A percentile compares a stretch with the other conserved stretches of the same genome.
These are phyloP conservation scores for Megalurothrips usitatus DNA, from an alignment of 2,888 invertebrate species.

Conservation along the genomic window DNA sequence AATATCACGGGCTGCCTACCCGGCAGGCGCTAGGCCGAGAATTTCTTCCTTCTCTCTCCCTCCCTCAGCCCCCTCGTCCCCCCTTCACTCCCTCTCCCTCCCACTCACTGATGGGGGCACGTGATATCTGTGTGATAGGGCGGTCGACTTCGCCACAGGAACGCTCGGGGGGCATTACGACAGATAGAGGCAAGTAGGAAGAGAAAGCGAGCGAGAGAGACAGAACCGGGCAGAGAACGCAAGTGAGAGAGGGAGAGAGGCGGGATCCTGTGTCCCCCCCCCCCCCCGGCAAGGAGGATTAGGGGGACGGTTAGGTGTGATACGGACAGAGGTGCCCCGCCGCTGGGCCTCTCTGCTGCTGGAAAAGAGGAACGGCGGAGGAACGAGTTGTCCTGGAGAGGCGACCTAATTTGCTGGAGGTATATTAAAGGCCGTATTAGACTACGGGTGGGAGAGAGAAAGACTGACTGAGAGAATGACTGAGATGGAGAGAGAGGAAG, in stretches of 20 bases:
- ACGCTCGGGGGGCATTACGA: conserved; percentile 4
- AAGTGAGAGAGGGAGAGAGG: not conserved
- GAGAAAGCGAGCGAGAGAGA: not conserved
- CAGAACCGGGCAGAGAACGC: not conserved
- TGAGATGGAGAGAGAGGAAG: not conserved
- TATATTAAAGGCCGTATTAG: not conserved
- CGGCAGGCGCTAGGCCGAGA: conserved; percentile 21
- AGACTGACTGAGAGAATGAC: not conserved
- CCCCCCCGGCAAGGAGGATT: not conserved
- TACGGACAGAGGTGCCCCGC: not conserved
- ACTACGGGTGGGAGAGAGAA: not conserved
- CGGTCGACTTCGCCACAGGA: conserved; percentile 9
- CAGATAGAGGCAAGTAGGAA: conserved; percentile 4
- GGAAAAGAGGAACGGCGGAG: too few relatives aligned
- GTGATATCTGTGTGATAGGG: conserved; percentile 24
- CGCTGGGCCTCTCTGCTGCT: too few relatives aligned
- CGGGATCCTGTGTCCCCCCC: not conserved
- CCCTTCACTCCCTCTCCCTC: not conserved
- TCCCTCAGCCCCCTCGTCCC: not conserved
- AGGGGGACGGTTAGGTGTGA: not conserved
- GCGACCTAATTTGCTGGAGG: not conserved
- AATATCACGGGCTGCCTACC: conserved; percentile 21
- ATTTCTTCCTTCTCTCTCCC: conserved; percentile 7
- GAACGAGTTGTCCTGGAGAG: not conserved
- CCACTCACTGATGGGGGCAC: conserved; percentile 14